phyloP scores from a whole-genome alignment of 1,140 invertebrate genomes.

The Meteorus sp. region DNA sequence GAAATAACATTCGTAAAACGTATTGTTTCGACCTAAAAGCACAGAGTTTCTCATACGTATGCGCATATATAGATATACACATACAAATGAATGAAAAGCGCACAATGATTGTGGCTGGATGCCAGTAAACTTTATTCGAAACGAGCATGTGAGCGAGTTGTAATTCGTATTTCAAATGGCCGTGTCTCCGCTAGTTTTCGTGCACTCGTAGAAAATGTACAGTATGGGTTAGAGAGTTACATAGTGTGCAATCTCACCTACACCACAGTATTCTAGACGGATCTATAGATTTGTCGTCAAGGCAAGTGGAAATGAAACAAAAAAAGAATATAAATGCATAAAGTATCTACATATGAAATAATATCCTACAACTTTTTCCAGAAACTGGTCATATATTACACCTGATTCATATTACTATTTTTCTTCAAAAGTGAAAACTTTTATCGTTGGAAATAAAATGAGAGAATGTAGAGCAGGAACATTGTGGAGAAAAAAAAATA shows the following conservation, averaged over 20 bases:
- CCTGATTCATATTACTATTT: conserved; percentile 25
- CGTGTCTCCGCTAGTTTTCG: conserved; percentile 19
- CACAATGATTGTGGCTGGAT: conserved; percentile 24
- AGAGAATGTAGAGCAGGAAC: no score
- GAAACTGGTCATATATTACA: neutral
- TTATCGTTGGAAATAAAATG: no score
- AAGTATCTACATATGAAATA: neutral
- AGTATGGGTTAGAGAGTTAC: no score
- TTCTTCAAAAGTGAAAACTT: conserved; percentile 17
- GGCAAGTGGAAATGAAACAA: neutral
- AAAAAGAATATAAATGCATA: neutral
- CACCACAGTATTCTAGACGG: no score
- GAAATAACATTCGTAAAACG: conserved; percentile 17
- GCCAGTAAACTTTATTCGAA: conserved; percentile 31
- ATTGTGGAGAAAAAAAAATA: no score
- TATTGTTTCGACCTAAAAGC: conserved; percentile 31
- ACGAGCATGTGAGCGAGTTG: conserved; percentile 20
- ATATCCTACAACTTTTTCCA: neutral
- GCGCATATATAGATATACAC: no score
- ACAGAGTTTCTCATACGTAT: neutral
- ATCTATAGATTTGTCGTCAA: conserved; percentile 16
- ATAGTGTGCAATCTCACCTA: no score
- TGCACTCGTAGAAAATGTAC: conserved; percentile 21
- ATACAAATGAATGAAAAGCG: conserved; percentile 15
- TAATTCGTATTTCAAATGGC: conserved; percentile 31